Conservation (phyloP, 2,888 invertebrate genomes). For the Drosophila pseudotakahashii region DNA sequence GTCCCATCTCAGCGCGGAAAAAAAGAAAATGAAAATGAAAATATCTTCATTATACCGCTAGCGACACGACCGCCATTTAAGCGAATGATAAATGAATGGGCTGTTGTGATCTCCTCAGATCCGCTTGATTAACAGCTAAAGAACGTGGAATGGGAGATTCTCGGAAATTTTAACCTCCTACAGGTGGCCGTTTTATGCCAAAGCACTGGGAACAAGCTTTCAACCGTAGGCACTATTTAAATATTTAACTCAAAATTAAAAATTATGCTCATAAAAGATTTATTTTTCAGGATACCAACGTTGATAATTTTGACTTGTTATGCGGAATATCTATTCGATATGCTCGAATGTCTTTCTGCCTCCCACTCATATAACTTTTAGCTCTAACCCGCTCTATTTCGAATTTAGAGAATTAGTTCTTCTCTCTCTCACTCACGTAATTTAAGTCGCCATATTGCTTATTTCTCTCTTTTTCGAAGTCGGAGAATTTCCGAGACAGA, state of each 20-base stretch:
- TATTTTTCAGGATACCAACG: no score
- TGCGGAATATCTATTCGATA: no score
- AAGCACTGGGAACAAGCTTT: not conserved
- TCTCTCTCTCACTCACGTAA: no score
- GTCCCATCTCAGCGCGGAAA: not conserved
- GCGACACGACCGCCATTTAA: constrained; percentile 54
- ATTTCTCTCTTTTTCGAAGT: no score
- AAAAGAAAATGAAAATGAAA: not conserved
- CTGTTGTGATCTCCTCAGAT: constrained; percentile 25
- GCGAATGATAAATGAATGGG: constrained; percentile 59
- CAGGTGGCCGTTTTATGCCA: constrained; percentile 24
- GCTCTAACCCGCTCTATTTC: no score
- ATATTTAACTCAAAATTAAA: not conserved
- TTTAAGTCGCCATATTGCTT: no score
- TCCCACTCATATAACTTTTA: no score
- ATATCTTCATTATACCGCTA: not conserved
- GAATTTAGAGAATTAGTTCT: no score
- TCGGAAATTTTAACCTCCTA: not conserved
- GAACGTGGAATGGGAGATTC: not conserved
- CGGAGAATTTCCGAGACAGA: no score
- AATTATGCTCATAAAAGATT: no score
- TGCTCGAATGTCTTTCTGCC: no score
- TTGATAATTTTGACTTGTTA: no score
- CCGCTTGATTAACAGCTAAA: constrained; percentile 9
- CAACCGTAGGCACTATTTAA: not conserved